Evolutionary conservation across 2,113 vertebrate species (phyloP), one percentile per base, ranked within the genome.

Genomic region (Pygoscelis adeliae): DNA sequence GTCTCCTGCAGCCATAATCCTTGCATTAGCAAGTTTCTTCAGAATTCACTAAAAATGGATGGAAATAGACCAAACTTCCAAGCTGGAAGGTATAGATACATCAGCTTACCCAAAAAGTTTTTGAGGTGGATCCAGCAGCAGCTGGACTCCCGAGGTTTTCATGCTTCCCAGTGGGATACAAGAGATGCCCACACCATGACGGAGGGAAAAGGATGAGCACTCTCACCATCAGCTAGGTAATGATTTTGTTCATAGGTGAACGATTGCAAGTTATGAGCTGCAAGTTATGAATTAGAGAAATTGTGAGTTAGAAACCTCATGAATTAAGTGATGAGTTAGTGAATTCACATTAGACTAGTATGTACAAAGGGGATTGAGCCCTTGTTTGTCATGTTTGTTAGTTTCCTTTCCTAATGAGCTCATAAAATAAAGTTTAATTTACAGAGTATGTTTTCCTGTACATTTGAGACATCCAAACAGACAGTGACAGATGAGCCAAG

Each of bases 151-250:
- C 0, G 1, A 70, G 38, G 65, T 11, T 53, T 70, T 61, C 1
- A 0, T 53, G 21, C 32, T 38, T 70, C 22, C 22, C 1, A 1
- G 65, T 53, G 38, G 46, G 34, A 38, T 62, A 62, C 6, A 38
- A 22, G 14, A 6, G 21, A 32, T 53, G 38, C 34, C 32, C 0
- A 2, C n/a, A 40, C 58, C 16, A 20, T n/a, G 67, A 26, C 0
- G 1, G 25, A 47, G 30, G 30, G 30, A 50, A 49, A 55, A n/a
- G 25, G 19, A 49, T 30, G 42, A 56, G n/a, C 23, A 10, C 29
- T 49, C 23, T 55, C 49, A 40, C n/a, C 6, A 6, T 72, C 23
- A 56, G 19, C 49, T 63, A 20, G 12, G 15, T 72, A 47, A 40
- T 23, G 40, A 5, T 80, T 55, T 62, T 55, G 12, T 49, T 63